Evolutionary conservation across 2,113 vertebrate genomes (phyloP).

Genomic region (Anoplopoma fimbria): DNA sequence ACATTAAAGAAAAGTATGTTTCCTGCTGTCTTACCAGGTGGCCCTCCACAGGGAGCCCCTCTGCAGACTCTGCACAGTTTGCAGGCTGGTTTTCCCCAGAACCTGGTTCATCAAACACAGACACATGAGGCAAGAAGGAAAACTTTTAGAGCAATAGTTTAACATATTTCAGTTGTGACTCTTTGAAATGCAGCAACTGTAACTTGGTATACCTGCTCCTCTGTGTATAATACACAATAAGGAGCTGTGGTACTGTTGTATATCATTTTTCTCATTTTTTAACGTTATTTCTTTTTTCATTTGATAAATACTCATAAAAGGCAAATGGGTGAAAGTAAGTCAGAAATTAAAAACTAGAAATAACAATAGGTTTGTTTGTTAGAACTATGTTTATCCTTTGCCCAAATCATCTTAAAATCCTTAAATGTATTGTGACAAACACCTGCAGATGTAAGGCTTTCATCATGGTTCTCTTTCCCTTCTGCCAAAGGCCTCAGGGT

Average conservation of each 20-base stretch:
- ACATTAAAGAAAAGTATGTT: constrained; percentile 7
- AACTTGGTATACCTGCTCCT: background rate
- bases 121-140: constrained; percentile 12
- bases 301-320: background rate
- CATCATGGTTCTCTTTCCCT: constrained; percentile 58
- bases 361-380: background rate
- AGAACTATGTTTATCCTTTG: background rate
- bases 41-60: constrained; percentile 41
- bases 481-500: constrained; percentile 73
- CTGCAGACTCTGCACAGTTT: constrained; percentile 38
- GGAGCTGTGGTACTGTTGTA: background rate
- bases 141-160: constrained; percentile 4
- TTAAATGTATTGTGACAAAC: background rate
- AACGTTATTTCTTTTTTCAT: background rate
- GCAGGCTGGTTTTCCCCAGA: constrained; percentile 37
- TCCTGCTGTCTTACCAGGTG: constrained; percentile 57
- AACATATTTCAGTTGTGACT: constrained; percentile 13
- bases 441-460: constrained; percentile 52
- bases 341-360: background rate
- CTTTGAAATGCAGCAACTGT: constrained; percentile 1
- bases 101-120: constrained; percentile 44
- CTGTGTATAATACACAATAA: background rate
- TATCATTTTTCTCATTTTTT: background rate
- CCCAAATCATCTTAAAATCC: background rate
- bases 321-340: background rate